phyloP scores from a whole-genome alignment of 2,113 vertebrate species.

The Chauna torquata region DNA sequence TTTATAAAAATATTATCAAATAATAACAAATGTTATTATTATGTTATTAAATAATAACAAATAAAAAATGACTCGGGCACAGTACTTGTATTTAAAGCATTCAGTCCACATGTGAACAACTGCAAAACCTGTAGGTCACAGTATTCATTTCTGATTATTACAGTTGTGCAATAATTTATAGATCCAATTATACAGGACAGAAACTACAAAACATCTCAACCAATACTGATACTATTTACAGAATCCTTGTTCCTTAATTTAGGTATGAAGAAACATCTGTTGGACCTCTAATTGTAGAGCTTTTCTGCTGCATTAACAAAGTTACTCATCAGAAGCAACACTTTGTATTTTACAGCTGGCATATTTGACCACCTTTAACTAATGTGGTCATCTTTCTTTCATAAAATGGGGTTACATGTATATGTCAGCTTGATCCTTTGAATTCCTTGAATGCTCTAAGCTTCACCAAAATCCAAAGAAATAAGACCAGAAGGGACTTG shows the following conservation, averaged over 20 bases:
- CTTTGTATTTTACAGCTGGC: not conserved
- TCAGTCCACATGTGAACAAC: not conserved
- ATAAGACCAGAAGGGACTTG: not conserved
- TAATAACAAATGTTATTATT: not conserved
- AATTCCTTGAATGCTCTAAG: not conserved
- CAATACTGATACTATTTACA: not conserved
- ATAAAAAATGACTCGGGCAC: not conserved
- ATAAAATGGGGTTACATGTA: not conserved
- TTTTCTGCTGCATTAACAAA: not conserved
- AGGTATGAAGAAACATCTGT: not conserved
- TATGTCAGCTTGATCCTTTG: not conserved
- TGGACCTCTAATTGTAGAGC: not conserved
- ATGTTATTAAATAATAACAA: not conserved
- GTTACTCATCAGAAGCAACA: not conserved
- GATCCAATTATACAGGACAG: not conserved
- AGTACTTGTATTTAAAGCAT: not conserved
- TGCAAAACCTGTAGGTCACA: not conserved
- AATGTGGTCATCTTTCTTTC: not conserved
- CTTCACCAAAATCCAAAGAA: not conserved
- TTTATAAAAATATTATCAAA: not conserved
- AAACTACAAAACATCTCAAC: not conserved
- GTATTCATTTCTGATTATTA: not conserved
- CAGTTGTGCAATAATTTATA: not conserved
- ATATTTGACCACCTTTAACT: not conserved
- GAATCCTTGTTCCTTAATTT: not conserved